A percentile compares a stretch with the other conserved stretches of the same genome.
These are phyloP conservation scores for Echeneis naucrates DNA, from an alignment of 2,797 vertebrate species.

Conservation along the genomic window DNA sequence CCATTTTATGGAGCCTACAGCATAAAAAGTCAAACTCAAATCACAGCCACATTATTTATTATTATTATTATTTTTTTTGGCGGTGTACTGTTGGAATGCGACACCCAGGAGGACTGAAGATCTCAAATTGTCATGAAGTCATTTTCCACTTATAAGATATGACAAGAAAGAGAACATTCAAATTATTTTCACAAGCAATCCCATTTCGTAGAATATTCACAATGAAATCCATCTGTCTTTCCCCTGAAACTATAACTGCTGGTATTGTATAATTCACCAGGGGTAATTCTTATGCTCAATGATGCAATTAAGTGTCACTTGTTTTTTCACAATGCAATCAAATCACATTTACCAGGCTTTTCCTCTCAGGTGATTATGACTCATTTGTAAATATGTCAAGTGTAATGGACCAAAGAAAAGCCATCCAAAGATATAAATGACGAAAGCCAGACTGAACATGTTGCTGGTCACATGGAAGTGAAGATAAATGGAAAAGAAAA, in stretches of 20 bases:
- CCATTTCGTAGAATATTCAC: too few species aligned
- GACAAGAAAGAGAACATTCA: neutral
- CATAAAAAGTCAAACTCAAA: neutral
- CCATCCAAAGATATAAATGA: slow-evolving; percentile 21
- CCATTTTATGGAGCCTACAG: neutral
- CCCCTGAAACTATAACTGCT: neutral
- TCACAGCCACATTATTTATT: too few species aligned
- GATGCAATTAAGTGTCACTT: slow-evolving; percentile 2
- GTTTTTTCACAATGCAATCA: too few species aligned
- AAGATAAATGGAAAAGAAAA: neutral
- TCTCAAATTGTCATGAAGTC: neutral
- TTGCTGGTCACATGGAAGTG: neutral
- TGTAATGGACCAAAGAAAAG: slow-evolving; percentile 2
- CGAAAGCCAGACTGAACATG: neutral
- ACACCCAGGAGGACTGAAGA: slow-evolving; percentile 7
- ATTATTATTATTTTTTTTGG: too few species aligned
- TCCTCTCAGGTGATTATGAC: slow-evolving; percentile 5
- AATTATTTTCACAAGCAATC: neutral
- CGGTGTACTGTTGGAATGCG: too few species aligned
- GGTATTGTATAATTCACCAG: slow-evolving; percentile 5
- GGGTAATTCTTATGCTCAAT: neutral
- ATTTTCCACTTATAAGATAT: neutral
- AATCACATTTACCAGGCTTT: slow-evolving; percentile 17
- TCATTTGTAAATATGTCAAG: neutral
- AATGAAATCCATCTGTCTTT: neutral